These are phyloP conservation scores for Pampus argenteus DNA, from an alignment of 2,797 vertebrate species.

Conservation along the genomic window DNA sequence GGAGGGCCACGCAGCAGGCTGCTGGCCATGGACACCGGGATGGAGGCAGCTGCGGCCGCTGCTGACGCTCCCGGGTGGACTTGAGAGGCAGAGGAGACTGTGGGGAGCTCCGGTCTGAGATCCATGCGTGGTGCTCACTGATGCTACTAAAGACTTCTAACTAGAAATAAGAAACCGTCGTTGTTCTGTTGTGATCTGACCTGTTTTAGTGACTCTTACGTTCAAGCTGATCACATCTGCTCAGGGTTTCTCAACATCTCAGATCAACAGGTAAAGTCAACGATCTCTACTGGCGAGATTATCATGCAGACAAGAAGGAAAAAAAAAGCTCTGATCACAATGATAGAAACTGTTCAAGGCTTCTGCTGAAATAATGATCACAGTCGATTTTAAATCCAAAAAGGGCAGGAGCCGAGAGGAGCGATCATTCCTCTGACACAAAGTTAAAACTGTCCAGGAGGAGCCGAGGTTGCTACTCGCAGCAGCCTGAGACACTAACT, in stretches of 20 bases:
- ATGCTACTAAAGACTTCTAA: background rate
- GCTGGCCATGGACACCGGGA: slow-evolving; percentile 93
- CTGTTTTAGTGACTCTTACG: background rate
- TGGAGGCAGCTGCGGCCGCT: slow-evolving; percentile 77
- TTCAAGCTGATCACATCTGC: slow-evolving; percentile 57
- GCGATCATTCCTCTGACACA: slow-evolving; percentile 53
- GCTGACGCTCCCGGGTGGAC: slow-evolving; percentile 83
- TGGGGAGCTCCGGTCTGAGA: slow-evolving; percentile 90
- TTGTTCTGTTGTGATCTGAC: background rate
- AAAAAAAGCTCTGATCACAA: background rate
- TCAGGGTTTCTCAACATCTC: slow-evolving; percentile 53
- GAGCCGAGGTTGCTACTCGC: slow-evolving; percentile 79
- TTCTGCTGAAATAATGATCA: background rate
- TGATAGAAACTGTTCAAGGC: slow-evolving; percentile 22
- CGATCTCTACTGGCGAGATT: background rate
- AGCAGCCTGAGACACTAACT: slow-evolving; percentile 87
- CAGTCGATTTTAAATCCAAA: slow-evolving; percentile 59
- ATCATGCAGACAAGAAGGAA: background rate
- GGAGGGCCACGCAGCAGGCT: slow-evolving; percentile 91
- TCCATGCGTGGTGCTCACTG: slow-evolving; percentile 85
- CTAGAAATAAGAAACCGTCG: background rate
- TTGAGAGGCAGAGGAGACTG: slow-evolving; percentile 86
- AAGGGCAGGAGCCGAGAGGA: slow-evolving; percentile 32
- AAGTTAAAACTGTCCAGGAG: slow-evolving; percentile 68
- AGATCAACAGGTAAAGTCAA: slow-evolving; percentile 58